Base-by-base conservation (phyloP, 2,797 vertebrate species). In the Momotus momota region DNA sequence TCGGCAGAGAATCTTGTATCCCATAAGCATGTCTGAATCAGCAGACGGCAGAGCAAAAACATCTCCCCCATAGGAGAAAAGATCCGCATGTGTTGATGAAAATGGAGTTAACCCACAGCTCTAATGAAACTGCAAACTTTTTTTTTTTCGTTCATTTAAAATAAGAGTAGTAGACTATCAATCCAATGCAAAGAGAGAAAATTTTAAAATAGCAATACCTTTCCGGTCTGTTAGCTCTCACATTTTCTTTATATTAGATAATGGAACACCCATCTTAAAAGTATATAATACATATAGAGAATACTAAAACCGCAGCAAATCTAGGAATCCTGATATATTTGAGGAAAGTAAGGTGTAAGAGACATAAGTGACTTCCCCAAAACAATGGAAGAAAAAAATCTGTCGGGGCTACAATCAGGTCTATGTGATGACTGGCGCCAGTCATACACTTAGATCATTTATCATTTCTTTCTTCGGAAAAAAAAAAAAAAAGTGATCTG, bases 1-100 rank as follows among this genome's bases (percentile, higher is more conserved):
- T 38, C 90, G 94, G 89, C 93, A 90, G 38, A 91, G 54, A 88
- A 79, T 58, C 58, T 58, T 20, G 7, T 57, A 38, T 35, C 41
- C 20, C 4, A 3, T 21, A 85, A 46, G 25, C 60, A 65, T 2
- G 11, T 14, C 51, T 31, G n/a, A 81, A 77, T 35, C 27, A 79
- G 48, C 45, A 72, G 75, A 86, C 2, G 15, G 23, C 60, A 67
- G 46, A 87, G 54, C 20, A 71, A 70, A 89, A 57, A 10, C 6
- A 40, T 43, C 19, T 73, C 33, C 26, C 33, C 33, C 31, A 14
- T 6, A 14, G 40, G 19, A 62, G 27, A 72, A 66, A 7, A 20
- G 17, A 48, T 45, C 22, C 12, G 11, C 12, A 27, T 4, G 16
- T 1, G 5, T 19, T 54, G 43, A 72, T 38, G 45, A n/a, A 94